phyloP scores from a whole-genome alignment of 2,113 vertebrate genomes.

The mouse (Mus musculus) region GRCm39 chr7:18992001-18992500 shows the following conservation, averaged over 20 bases:
- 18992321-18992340: background rate
- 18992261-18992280: background rate
- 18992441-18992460: constrained; percentile 68
- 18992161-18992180: background rate
- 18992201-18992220: background rate
- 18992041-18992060: too few relatives aligned
- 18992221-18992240: background rate
- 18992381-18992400: constrained; percentile 16
- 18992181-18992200: background rate
- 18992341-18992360: background rate
- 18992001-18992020: background rate
- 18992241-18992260: background rate
- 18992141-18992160: background rate
- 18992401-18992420: constrained; percentile 45
- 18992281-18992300: too few relatives aligned
- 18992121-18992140: background rate
- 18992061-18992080: background rate
- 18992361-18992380: background rate
- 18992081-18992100: background rate
- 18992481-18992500: constrained; percentile 13
- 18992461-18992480: constrained; percentile 25
- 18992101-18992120: background rate
- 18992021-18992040: background rate
- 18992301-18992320: background rate
- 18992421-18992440: constrained; percentile 24